Conservation (phyloP, 2,113 vertebrate species). For the Albula glossodonta region DNA sequence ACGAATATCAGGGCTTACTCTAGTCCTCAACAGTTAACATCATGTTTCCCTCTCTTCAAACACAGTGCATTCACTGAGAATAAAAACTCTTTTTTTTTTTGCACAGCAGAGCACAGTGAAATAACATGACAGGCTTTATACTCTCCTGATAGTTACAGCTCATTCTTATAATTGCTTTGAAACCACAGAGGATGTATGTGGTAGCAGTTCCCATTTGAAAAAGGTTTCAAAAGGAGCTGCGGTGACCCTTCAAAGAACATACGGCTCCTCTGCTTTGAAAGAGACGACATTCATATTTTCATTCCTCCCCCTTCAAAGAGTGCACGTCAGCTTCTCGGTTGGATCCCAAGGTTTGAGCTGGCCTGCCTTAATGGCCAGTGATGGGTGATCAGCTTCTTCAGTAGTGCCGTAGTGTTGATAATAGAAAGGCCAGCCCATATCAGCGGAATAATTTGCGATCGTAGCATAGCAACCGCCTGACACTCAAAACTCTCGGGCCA, state of each 20-base stretch:
- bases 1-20: background rate
- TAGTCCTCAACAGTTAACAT: background rate
- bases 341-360: constrained; percentile 33
- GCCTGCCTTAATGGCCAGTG: constrained; percentile 35
- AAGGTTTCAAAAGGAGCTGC: background rate
- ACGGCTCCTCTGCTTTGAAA: background rate
- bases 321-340: constrained; percentile 40
- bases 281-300: constrained; percentile 18
- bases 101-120: background rate
- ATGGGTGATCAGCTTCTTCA: constrained; percentile 32
- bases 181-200: constrained; percentile 25
- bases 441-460: constrained; percentile 39
- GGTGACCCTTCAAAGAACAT: background rate
- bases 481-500: background rate
- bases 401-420: constrained; percentile 30
- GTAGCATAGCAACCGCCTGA: constrained; percentile 24
- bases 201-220: background rate
- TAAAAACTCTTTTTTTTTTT: constrained; percentile 5
- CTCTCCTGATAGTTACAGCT: constrained; percentile 6
- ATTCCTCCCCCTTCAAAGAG: constrained; percentile 41
- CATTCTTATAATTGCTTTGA: constrained; percentile 4
- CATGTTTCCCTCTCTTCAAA: background rate
- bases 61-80: background rate
- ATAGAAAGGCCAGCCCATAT: constrained; percentile 48
- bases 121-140: constrained; percentile 12